These are phyloP conservation scores for Muscicapa comitata DNA, from an alignment of 2,797 vertebrate genomes.

Conservation along the genomic window DNA sequence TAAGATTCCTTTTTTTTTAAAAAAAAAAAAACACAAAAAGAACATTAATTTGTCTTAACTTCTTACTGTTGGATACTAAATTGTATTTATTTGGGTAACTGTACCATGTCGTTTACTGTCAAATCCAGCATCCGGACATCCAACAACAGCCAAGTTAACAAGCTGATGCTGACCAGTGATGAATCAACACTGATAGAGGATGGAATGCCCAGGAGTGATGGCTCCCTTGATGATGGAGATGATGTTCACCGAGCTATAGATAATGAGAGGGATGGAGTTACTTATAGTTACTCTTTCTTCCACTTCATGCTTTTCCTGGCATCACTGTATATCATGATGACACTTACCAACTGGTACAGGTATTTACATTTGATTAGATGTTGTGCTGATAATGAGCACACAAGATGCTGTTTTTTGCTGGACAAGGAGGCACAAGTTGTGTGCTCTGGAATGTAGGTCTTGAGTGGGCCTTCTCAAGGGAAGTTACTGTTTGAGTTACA, in stretches of 20 bases:
- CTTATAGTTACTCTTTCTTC: conserved; percentile 98
- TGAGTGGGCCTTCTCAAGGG: background rate
- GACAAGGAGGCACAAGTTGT: background rate
- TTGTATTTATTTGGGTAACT: background rate
- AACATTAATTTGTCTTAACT: background rate
- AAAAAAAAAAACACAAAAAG: background rate
- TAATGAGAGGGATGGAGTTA: conserved; percentile 94
- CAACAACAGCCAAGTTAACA: conserved; percentile 93
- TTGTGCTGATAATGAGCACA: background rate
- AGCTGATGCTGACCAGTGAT: conserved; percentile 91
- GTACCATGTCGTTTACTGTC: background rate
- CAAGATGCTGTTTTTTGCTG: background rate
- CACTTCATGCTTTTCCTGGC: conserved; percentile 99
- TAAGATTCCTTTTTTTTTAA: conserved; percentile 67
- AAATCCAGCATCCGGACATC: conserved; percentile 90
- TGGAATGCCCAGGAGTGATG: conserved; percentile 79
- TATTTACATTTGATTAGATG: conserved; percentile 25
- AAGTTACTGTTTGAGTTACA: background rate
- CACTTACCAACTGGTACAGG: conserved; percentile 98
- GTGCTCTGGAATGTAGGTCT: background rate
- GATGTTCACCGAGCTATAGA: conserved; percentile 84
- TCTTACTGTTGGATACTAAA: background rate
- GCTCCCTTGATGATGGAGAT: conserved; percentile 81
- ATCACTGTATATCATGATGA: conserved; percentile 99
- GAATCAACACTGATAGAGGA: conserved; percentile 96